phyloP scores from a whole-genome alignment of 2,113 vertebrate genomes.

The Ctenodactylus gundi region DNA sequence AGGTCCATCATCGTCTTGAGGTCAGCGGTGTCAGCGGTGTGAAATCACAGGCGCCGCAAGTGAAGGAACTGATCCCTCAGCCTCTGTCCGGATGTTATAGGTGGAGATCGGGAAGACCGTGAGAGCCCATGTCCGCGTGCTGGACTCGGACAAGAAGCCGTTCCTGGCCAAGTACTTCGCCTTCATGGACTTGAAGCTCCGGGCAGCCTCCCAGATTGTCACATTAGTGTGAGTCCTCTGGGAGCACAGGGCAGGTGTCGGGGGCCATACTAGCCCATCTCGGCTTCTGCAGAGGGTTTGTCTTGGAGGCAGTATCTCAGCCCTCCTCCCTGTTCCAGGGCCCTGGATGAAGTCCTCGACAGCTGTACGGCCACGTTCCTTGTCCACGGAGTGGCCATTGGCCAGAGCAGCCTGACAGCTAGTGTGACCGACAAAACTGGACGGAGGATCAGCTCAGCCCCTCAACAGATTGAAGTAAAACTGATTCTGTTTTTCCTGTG shows the following conservation, averaged over 20 bases:
- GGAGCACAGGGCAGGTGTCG: background rate
- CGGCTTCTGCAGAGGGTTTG: background rate
- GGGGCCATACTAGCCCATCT: fast-evolving
- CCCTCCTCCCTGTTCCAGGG: slow-evolving; percentile 76
- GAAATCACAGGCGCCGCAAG: fast-evolving
- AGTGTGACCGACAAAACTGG: slow-evolving; percentile 87
- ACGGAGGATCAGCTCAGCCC: slow-evolving; percentile 88
- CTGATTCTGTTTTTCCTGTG: fast-evolving
- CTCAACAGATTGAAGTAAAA: slow-evolving; percentile 93
- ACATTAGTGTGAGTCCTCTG: slow-evolving; percentile 89
- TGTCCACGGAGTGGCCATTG: slow-evolving; percentile 88
- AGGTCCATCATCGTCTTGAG: background rate
- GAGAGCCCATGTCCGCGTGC: slow-evolving; percentile 91
- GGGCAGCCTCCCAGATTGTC: slow-evolving; percentile 90
- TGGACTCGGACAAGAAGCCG: slow-evolving; percentile 93
- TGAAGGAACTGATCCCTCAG: no score
- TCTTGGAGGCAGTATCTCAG: background rate
- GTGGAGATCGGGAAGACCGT: slow-evolving; percentile 96
- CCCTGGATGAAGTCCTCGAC: slow-evolving; percentile 87
- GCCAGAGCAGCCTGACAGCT: slow-evolving; percentile 93
- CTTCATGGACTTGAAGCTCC: slow-evolving; percentile 93
- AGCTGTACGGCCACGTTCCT: slow-evolving; percentile 89
- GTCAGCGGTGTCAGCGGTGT: background rate
- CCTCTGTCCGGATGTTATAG: slow-evolving; percentile 77
- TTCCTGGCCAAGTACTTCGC: slow-evolving; percentile 91